Evolutionary conservation across 1,140 invertebrate genomes (phyloP), one percentile per base, ranked within the genome.

Genomic region (Campoletis sonorensis): DNA sequence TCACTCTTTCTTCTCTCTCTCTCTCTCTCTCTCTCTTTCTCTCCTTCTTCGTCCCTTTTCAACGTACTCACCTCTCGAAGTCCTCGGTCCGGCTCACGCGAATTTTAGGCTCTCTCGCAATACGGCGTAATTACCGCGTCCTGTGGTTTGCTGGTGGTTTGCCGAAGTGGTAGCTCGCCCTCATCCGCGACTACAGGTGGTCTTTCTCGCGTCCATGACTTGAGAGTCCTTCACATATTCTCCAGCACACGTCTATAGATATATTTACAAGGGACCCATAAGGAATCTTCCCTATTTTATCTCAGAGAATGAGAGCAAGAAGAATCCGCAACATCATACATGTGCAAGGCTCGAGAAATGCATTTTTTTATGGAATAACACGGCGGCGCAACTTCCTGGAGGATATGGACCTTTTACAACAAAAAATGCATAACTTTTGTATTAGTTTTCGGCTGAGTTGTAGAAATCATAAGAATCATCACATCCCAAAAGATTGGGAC

Each of bases 61-160:
- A 72, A 61, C 40, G 27, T 67, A 58, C 27, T 49, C 77, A 16
- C 54, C 45, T 75, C 37, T 70, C 72, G 13, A 79, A 82, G 78
- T 81, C 77, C 85, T 84, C 51, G 61, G 70, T 70, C 15, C 67
- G 30, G 68, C 81, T 33, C 71, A 71, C 79, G 78, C 76, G 81
- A 77, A 79, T 82, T 87, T 87, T 85, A 72, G 82, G 84, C 72
- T 70, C 84, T 23, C 21, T 71, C 58, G 76, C 54, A 70, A 78
- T 61, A 75, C 82, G 81, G 78, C 85, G 85, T 87, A 88, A 88
- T 88, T 88, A 88, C 86, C 85, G 84, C 85, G 83, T 86, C 84
- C 85, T 88, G 87, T 83, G 87, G 87, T 87, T 87, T 85, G 84
- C 87, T 86, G 82, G 87, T 84, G 87, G 87, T 88, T 85, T 85